Percentiles rank a stretch among this genome's conserved stretches.
phyloP scores from a whole-genome alignment of 2,888 invertebrate genomes.

The Arctia plantaginis region DNA sequence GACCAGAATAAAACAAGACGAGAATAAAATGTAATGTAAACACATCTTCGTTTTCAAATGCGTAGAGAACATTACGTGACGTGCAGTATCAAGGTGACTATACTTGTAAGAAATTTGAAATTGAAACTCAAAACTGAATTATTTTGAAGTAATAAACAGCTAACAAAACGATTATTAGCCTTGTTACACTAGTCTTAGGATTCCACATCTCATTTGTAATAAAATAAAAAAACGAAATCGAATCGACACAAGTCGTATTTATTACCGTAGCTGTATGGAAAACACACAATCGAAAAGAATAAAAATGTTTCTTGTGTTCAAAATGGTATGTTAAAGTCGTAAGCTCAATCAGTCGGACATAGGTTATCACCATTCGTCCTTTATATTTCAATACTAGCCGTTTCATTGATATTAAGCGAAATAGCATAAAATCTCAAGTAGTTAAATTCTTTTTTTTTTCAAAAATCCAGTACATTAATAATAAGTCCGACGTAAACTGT shows the following conservation, averaged over 20 bases:
- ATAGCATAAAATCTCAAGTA: no score
- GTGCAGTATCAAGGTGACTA: constrained; percentile 28
- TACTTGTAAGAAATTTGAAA: constrained; percentile 14
- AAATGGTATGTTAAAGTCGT: not conserved
- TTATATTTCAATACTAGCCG: no score
- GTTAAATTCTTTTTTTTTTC: no score
- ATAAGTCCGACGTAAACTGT: no score
- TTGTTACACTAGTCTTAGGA: not conserved
- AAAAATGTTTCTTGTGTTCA: not conserved
- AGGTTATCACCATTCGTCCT: not conserved
- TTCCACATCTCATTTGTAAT: not conserved
- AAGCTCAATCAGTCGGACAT: not conserved
- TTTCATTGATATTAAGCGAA: no score
- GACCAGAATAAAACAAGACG: not conserved
- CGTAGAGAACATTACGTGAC: constrained; percentile 12
- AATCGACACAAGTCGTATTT: not conserved
- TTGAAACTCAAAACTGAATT: constrained; percentile 26
- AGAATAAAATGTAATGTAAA: constrained; percentile 9
- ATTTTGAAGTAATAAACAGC: constrained; percentile 15
- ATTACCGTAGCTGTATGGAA: not conserved
- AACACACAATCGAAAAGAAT: not conserved
- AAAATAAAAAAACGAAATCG: not conserved
- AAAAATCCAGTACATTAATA: no score
- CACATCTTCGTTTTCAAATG: constrained; percentile 10
- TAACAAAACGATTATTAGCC: constrained; percentile 21